Base-by-base conservation (phyloP, 2,797 vertebrate genomes). In the Muscicapa striata region DNA sequence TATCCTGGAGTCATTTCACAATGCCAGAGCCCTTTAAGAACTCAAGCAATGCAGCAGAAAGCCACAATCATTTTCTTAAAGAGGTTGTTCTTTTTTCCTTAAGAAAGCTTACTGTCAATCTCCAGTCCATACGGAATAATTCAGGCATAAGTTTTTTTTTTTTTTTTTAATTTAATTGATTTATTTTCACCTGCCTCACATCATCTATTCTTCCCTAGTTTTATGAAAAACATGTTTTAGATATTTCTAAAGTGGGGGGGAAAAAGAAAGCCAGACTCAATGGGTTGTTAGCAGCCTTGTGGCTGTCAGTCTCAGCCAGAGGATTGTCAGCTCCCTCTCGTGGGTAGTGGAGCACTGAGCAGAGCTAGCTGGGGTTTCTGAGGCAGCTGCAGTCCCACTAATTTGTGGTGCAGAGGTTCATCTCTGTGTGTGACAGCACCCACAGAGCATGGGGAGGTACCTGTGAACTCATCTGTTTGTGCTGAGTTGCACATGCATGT, bases 321-420 rank as follows among this genome's bases (percentile, higher is more conserved):
- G 87, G 89, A 49, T 59, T 95, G 72, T 36, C 93, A 93, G 93
- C 93, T 96, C 96, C 96, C 95, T 93, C 93, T 95, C 68, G 49
- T 93, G 95, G 93, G 95, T 87, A 74, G 52, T 68, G 36, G 24
- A 79, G 61, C 72, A 13, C 61, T 36, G 40, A 74, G 34, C 1
- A 3, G 21, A 49, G 3, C 27, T 41, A 52, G 17, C 75, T 70
- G 68, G 7, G 36, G 15, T 45, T 85, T 21, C 84, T 1, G 2
- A 90, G 73, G 29, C 62, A 69, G 74, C 62, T 70, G 52, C 49
- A 26, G 24, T 26, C n/a, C 34, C 22, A 0, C 40, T 22, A 10
- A 45, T 73, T 62, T 41, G 10, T 2, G 34, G 46, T 55, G 51
- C 4, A 3, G 3, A 45, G 24, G 12, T 15, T 91, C 17, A 18